Percentiles rank a stretch among this genome's conserved stretches.
phyloP scores from a whole-genome alignment of 2,113 vertebrate species.

The Hemiprocne comata region DNA sequence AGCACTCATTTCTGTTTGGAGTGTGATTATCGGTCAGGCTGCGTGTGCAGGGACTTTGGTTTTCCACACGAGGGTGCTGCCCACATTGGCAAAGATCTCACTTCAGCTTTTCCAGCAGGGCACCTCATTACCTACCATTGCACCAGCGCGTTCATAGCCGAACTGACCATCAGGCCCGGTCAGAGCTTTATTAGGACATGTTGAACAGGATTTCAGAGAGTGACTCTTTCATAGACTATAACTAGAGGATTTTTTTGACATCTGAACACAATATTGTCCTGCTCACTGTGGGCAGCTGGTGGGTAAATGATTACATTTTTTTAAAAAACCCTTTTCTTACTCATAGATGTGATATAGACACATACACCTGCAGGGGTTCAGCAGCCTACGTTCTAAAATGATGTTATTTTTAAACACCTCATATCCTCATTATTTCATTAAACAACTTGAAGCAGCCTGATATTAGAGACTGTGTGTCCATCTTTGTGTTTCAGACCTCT shows the following conservation, averaged over 20 bases:
- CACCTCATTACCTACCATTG: rapidly evolving
- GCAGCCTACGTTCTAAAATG: background rate
- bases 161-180: background rate
- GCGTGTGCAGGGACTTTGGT: background rate
- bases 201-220: background rate
- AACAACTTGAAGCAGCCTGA: background rate
- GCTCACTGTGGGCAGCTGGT: background rate
- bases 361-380: background rate
- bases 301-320: background rate
- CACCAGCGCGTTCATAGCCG: too few relatives aligned
- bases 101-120: background rate
- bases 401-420: background rate
- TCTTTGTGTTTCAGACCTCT: background rate
- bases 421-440: background rate
- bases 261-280: background rate
- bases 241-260: background rate
- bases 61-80: background rate
- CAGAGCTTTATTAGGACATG: background rate
- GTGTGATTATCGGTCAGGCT: background rate
- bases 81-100: background rate
- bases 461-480: background rate
- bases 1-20: rapidly evolving
- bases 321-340: too few relatives aligned
- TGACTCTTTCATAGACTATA: background rate
- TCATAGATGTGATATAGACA: background rate